Conservation (phyloP, 2,797 vertebrate genomes). For the Lutra lutra region DNA sequence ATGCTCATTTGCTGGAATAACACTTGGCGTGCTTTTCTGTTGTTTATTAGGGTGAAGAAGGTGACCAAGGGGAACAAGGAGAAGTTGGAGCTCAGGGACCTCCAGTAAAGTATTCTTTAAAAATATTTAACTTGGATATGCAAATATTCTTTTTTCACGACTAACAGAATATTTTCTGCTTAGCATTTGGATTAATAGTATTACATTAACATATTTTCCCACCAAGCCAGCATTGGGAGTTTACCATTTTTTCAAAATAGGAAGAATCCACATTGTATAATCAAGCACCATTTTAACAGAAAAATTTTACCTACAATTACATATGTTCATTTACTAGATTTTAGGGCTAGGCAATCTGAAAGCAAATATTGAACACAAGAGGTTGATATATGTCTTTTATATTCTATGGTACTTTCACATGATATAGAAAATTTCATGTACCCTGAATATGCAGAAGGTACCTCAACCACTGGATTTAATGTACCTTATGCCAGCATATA, state of each 20-base stretch:
- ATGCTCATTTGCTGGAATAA: neutral
- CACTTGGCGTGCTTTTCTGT: neutral
- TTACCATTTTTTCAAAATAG: neutral
- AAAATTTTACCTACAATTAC: conserved; percentile 11
- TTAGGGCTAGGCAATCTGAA: neutral
- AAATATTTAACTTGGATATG: neutral
- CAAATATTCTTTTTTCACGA: neutral
- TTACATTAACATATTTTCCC: conserved; percentile 20
- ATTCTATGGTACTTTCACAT: neutral
- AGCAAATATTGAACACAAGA: neutral
- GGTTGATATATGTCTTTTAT: neutral
- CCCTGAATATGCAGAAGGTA: neutral
- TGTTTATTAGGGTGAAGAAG: conserved; percentile 94
- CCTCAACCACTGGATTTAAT: neutral
- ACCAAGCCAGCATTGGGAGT: neutral
- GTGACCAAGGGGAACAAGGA: conserved; percentile 93
- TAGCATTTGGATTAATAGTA: neutral
- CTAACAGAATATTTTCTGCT: neutral
- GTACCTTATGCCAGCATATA: neutral
- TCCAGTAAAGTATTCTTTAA: conserved; percentile 90
- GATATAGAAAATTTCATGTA: neutral
- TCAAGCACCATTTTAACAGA: neutral
- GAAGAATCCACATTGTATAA: neutral
- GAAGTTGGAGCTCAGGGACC: conserved; percentile 95
- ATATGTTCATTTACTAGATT: neutral